Evolutionary conservation across 2,113 vertebrate genomes (phyloP).

Genomic region (Columbina picui): DNA sequence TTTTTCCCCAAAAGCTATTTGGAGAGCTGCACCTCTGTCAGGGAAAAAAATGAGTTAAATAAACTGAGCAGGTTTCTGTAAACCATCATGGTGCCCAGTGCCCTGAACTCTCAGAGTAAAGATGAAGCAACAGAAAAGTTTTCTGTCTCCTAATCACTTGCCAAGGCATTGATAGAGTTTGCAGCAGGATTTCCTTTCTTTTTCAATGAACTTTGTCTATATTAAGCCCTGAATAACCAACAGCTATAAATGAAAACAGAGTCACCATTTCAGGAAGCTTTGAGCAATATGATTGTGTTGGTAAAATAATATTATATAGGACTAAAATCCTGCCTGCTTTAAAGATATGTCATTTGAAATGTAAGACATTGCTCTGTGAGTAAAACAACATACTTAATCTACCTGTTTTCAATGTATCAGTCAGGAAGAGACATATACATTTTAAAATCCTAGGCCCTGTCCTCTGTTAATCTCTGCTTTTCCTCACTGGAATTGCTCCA

Average conservation of each 20-base stretch:
- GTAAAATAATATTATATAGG: neutral
- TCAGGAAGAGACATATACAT: neutral
- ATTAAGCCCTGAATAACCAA: neutral
- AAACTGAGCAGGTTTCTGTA: neutral
- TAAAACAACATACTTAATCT: neutral
- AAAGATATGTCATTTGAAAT: neutral
- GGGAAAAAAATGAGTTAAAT: neutral
- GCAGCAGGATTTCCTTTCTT: neutral
- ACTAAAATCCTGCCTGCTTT: neutral
- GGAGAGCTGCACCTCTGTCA: neutral
- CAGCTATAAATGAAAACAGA: neutral
- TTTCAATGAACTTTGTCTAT: neutral
- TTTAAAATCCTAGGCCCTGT: neutral
- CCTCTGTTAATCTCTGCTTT: neutral
- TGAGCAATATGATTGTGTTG: neutral
- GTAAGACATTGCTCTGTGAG: neutral
- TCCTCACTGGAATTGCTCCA: neutral
- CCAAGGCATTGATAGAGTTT: neutral
- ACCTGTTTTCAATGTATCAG: neutral
- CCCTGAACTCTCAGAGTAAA: neutral
- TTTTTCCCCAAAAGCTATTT: neutral
- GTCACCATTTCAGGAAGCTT: neutral
- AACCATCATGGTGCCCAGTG: rapidly evolving
- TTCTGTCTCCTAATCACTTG: neutral
- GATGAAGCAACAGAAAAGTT: neutral